phyloP scores from a whole-genome alignment of 2,113 vertebrate species.

The Toxotes chatareus region DNA sequence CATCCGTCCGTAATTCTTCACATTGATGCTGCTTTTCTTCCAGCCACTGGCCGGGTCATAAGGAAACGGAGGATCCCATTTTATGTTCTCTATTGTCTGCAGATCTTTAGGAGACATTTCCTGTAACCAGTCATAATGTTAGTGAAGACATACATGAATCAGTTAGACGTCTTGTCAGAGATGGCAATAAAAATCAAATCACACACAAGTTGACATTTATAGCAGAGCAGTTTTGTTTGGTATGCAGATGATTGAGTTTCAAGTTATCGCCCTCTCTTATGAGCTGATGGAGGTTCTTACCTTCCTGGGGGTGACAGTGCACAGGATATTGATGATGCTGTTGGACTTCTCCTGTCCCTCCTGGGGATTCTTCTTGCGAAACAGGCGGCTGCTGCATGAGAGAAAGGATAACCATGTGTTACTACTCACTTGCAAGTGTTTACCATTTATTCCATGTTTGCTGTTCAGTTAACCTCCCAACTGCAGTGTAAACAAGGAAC shows the following conservation, averaged over 20 bases:
- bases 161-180: conserved; percentile 7
- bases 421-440: conserved; percentile 45
- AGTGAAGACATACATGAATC: conserved; percentile 10
- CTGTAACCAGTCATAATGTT: conserved; percentile 62
- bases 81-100: conserved; percentile 86
- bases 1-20: conserved; percentile 92
- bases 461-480: conserved; percentile 21
- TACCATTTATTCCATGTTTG: conserved; percentile 32
- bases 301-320: conserved; percentile 85
- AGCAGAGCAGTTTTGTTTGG: conserved; percentile 8
- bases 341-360: conserved; percentile 88
- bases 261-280: neutral
- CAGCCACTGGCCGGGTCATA: conserved; percentile 83
- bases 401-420: conserved; percentile 38
- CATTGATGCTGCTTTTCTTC: conserved; percentile 88
- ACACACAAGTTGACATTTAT: neutral
- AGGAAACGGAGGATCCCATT: conserved; percentile 85
- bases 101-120: conserved; percentile 86
- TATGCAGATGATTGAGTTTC: neutral
- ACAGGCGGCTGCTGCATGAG: conserved; percentile 81
- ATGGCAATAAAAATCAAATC: neutral
- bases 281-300: conserved; percentile 55
- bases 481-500: conserved; percentile 29
- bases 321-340: conserved; percentile 88
- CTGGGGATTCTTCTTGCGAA: conserved; percentile 86